Evolutionary conservation across 2,888 invertebrate species (phyloP).

Genomic region (Acleris cristana): DNA sequence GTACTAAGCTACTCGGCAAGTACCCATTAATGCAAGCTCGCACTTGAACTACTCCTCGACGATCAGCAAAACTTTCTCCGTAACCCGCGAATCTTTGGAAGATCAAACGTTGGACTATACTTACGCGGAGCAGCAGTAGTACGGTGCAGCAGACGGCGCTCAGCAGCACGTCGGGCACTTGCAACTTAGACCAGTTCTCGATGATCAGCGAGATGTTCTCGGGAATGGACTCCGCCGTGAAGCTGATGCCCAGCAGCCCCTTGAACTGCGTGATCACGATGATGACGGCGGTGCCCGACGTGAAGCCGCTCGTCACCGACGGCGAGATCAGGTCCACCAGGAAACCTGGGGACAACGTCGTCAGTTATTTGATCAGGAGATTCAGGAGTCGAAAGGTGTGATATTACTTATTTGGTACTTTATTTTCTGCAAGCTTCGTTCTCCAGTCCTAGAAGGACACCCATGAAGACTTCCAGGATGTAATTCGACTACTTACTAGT

Average conservation of each 20-base stretch:
- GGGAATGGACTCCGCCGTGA: conserved; percentile 86
- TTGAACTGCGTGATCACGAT: conserved; percentile 90
- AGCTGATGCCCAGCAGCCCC: conserved; percentile 88
- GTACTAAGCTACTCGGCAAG: no score
- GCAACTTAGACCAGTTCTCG: conserved; percentile 76
- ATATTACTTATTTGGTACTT: no score
- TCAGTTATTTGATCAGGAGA: not conserved
- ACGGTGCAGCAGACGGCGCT: conserved; percentile 86
- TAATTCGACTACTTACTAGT: no score
- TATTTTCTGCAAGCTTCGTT: no score
- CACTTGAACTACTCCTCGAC: no score
- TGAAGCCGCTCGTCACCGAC: conserved; percentile 93
- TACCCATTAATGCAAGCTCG: no score
- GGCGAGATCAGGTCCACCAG: conserved; percentile 93
- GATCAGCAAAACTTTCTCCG: no score
- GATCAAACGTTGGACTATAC: conserved; percentile 39
- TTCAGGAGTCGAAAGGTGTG: not conserved
- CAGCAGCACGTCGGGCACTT: conserved; percentile 85
- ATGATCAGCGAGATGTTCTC: conserved; percentile 83
- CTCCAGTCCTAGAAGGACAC: no score
- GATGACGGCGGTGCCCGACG: conserved; percentile 91
- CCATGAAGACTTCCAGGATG: no score
- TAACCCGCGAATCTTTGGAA: not conserved
- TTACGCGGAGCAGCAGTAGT: conserved; percentile 87
- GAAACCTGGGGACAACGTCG: conserved; percentile 86